Evolutionary conservation across 2,888 invertebrate genomes (phyloP), one percentile per base, ranked within the genome.

Genomic region (Drosophila engyochracea): DNA sequence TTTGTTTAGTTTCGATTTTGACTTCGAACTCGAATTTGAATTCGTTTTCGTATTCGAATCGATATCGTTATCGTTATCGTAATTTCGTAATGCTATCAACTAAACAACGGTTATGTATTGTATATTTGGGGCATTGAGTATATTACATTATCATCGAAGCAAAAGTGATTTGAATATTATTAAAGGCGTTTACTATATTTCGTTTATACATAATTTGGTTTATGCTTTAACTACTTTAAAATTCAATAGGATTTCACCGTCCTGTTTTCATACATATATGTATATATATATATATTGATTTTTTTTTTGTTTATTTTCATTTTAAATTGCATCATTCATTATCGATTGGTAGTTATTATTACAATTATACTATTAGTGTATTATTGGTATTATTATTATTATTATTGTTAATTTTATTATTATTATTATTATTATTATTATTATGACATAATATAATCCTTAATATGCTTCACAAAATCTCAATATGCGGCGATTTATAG

Each of bases 161-260:
- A 89, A 89, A 83, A 85, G 82, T 82, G 80, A 86, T 81, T 87
- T 86, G 74, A 85, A 81, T 79, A 74, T 89, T 86, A 76, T 81
- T 81, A 83, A 85, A 89, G 85, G 85, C 85, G 77, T 89, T 89
- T 80, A 85, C 85, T 86, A 89, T 86, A 76, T 77, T 74, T 89
- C 79, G 79, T 82, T 89, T 81, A 74, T 82, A 86, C 79, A 86
- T 89, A 80, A 74, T 80, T 81, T 62, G 72, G 73, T 79, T 83
- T 78, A 74, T 77, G 70, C 31, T 70, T 79, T 84, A 89, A 77
- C 85, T 89, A 89, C 77, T 72, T 84, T 89, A 83, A 86, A 89
- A 89, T 84, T 89, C 84, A 78, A 82, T 84, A 89, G 89, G 87
- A 85, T 80, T 85, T 85, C 85, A 89, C 87, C 89, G 85, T 86